These are phyloP conservation scores for Panthera uncia DNA, from an alignment of 2,113 vertebrate species.

Conservation along the genomic window DNA sequence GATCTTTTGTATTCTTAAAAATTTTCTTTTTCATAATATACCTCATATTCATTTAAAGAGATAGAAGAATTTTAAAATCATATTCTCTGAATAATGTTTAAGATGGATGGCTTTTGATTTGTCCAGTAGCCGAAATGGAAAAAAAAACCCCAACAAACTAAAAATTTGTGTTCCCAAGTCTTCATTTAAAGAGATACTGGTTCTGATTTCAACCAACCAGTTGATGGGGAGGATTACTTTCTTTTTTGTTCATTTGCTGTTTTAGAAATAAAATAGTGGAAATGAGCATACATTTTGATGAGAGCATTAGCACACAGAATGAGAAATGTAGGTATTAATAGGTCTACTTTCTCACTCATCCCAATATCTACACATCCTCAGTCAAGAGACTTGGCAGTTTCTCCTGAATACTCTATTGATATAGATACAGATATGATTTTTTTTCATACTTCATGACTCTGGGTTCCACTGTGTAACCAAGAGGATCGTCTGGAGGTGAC, in stretches of 20 bases:
- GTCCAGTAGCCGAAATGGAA: background rate
- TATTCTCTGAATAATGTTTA: slow-evolving; percentile 18
- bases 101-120: slow-evolving; percentile 44
- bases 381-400: background rate
- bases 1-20: background rate
- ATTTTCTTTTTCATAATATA: slow-evolving; percentile 36
- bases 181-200: slow-evolving; percentile 61
- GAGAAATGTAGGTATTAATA: background rate
- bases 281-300: background rate
- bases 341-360: background rate
- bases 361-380: background rate
- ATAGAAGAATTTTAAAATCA: background rate
- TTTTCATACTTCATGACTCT: background rate
- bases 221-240: slow-evolving; percentile 42
- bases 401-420: background rate
- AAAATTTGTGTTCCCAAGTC: background rate
- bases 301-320: background rate
- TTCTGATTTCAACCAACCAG: slow-evolving; percentile 40
- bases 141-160: background rate
- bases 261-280: background rate
- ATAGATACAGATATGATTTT: background rate
- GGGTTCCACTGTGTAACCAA: background rate
- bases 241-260: slow-evolving; percentile 1
- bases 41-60: background rate
- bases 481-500: background rate